A percentile compares a stretch with the other conserved stretches of the same genome.
Evolutionary conservation across 1,140 invertebrate genomes (phyloP).

Genomic region (Phthorimaea operculella): DNA sequence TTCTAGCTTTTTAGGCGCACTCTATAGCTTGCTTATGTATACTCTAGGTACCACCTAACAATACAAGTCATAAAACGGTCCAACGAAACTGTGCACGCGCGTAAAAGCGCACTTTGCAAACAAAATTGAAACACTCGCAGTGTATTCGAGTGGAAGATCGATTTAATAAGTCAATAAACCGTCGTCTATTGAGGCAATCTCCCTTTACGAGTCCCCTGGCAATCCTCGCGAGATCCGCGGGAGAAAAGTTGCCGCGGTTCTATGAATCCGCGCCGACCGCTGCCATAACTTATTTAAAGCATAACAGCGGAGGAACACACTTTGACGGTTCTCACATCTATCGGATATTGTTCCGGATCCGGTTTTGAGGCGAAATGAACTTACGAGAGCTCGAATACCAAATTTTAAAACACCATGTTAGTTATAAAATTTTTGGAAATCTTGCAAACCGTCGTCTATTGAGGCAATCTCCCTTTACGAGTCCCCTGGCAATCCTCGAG

Average conservation of each 20-base stretch:
- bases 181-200: constrained; percentile 50
- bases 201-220: constrained; percentile 46
- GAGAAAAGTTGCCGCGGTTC: constrained; percentile 21
- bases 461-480: constrained; percentile 52
- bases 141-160: constrained; percentile 38
- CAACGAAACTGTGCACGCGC: neutral
- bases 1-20: too few species aligned
- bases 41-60: too few species aligned
- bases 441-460: constrained; percentile 50
- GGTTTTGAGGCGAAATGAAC: too few species aligned
- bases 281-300: neutral
- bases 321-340: too few species aligned
- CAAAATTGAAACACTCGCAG: constrained; percentile 24
- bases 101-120: constrained; percentile 8
- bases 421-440: too few species aligned
- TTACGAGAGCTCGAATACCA: too few species aligned
- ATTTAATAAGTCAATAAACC: constrained; percentile 58
- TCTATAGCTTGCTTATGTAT: too few species aligned
- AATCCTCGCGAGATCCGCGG: constrained; percentile 27
- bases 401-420: too few species aligned
- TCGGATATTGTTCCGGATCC: too few species aligned
- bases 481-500: constrained; percentile 29
- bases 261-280: neutral
- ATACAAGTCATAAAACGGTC: too few species aligned
- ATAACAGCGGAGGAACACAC: too few species aligned